Conservation (phyloP, 2,113 vertebrate genomes). For the Prochilodus magdalenae region DNA sequence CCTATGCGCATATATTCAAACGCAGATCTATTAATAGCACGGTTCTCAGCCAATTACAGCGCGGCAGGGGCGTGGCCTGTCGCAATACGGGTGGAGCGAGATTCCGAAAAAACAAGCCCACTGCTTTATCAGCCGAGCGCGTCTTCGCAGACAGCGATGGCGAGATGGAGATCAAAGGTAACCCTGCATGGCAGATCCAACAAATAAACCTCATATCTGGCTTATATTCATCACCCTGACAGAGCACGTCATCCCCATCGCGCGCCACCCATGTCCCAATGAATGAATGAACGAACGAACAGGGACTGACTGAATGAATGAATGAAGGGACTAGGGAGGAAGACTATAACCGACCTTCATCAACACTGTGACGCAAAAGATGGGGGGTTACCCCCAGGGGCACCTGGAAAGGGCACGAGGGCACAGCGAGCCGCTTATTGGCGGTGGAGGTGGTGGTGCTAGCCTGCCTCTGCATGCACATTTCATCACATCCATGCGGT, state of each 20-base stretch:
- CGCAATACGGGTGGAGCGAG: background rate
- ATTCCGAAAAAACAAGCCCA: background rate
- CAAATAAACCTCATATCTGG: too few species aligned
- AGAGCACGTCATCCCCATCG: too few species aligned
- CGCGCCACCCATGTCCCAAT: background rate
- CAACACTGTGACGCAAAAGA: constrained; percentile 42
- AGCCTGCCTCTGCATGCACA: too few species aligned
- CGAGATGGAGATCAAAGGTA: background rate
- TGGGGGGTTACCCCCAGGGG: constrained; percentile 34
- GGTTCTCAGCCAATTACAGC: background rate
- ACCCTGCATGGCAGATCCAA: background rate
- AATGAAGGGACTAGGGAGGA: background rate
- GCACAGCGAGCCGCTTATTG: background rate
- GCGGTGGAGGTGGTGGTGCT: too few species aligned
- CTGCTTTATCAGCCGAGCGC: background rate
- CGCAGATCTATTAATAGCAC: background rate
- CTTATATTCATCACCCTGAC: background rate
- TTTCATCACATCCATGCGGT: too few species aligned
- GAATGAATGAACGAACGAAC: background rate
- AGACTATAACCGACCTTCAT: background rate
- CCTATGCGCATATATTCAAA: too few species aligned
- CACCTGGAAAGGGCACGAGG: constrained; percentile 18
- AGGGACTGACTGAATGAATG: background rate
- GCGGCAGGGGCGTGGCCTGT: background rate
- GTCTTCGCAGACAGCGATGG: background rate